Evolutionary conservation across 2,797 vertebrate genomes (phyloP).

Genomic region (Sebastes ruberrimus): DNA sequence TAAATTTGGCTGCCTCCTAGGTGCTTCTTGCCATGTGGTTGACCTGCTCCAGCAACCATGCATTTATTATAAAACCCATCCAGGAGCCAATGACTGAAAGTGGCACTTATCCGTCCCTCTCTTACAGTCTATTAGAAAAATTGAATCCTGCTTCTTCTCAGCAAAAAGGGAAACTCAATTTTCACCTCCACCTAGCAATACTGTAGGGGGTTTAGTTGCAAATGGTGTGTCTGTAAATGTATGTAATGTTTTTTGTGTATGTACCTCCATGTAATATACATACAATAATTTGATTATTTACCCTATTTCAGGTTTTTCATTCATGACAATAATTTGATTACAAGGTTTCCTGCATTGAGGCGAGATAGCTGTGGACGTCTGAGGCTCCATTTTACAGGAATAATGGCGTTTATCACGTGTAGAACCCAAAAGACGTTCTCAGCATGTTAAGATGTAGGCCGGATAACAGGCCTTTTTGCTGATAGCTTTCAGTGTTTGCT

Average conservation of each 20-base stretch:
- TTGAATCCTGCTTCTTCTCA: constrained; percentile 5
- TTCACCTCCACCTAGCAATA: not conserved
- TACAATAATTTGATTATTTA: not conserved
- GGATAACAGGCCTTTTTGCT: constrained; percentile 9
- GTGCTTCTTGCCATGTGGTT: constrained; percentile 34
- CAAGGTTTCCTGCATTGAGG: not conserved
- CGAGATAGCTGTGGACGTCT: not conserved
- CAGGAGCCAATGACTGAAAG: constrained; percentile 44
- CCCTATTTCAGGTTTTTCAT: not conserved
- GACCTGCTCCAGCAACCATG: constrained; percentile 20
- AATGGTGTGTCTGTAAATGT: not conserved
- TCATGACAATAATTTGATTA: not conserved
- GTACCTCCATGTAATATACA: not conserved
- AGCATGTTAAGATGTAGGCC: not conserved
- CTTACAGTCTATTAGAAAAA: constrained; percentile 31
- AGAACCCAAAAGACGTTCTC: constrained; percentile 1
- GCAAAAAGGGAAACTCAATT: not conserved
- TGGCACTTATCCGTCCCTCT: constrained; percentile 28
- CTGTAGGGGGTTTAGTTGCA: not conserved
- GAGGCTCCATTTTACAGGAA: constrained; percentile 28
- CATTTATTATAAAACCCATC: constrained; percentile 42
- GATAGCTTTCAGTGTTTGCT: not conserved
- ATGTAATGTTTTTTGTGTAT: not conserved
- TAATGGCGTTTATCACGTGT: constrained; percentile 36
- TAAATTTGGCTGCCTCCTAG: constrained; percentile 46